Evolutionary conservation across 2,888 invertebrate genomes (phyloP).

Genomic region (Furcula furcula): DNA sequence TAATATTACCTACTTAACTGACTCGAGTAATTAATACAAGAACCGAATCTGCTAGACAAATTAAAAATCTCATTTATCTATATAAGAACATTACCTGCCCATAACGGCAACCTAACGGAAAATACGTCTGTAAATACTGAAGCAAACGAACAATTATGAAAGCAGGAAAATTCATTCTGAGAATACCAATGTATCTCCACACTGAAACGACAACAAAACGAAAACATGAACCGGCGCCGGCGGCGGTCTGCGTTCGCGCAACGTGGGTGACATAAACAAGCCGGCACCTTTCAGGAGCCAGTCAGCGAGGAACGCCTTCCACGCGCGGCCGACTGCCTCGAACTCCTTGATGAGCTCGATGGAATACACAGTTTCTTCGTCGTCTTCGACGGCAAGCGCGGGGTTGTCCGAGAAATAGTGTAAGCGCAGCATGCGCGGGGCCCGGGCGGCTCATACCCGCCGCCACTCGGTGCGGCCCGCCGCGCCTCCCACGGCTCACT

Average conservation of each 20-base stretch:
- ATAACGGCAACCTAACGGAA: background rate
- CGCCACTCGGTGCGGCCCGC: constrained; percentile 72
- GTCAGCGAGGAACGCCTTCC: constrained; percentile 89
- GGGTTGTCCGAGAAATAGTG: constrained; percentile 92
- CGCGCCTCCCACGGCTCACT: constrained; percentile 78
- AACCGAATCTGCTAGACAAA: too few relatives aligned
- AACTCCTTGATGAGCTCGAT: constrained; percentile 94
- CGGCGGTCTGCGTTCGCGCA: constrained; percentile 15
- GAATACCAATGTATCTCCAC: constrained; percentile 10
- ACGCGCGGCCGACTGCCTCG: constrained; percentile 88
- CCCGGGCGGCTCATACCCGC: constrained; percentile 73
- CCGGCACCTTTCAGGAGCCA: constrained; percentile 80
- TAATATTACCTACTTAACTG: too few relatives aligned
- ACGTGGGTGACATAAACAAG: constrained; percentile 59
- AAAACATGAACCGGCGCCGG: constrained; percentile 39
- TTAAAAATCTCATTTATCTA: too few relatives aligned
- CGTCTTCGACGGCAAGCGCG: constrained; percentile 84
- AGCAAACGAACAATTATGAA: background rate
- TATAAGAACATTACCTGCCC: constrained; percentile 1
- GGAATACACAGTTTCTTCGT: constrained; percentile 85
- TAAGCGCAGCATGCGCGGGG: constrained; percentile 88
- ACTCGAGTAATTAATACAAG: too few relatives aligned
- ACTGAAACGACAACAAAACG: constrained; percentile 35
- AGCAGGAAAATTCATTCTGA: constrained; percentile 9
- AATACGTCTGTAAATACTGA: background rate